These are phyloP conservation scores for Exephanes ischioxanthus DNA, from an alignment of 2,888 invertebrate species.

Conservation along the genomic window DNA sequence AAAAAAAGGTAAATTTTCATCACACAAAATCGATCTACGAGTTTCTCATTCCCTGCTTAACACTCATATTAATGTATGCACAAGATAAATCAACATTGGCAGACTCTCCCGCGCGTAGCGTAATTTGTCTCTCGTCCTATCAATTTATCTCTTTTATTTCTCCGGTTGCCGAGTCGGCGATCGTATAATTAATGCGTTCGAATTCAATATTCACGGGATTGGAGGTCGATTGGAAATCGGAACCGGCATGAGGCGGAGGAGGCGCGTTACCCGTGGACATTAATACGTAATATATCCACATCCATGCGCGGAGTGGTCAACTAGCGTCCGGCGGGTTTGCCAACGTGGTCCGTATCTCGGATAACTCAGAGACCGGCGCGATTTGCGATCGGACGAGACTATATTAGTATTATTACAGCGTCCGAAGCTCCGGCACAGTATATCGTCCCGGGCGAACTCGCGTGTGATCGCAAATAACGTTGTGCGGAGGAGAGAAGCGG, in stretches of 20 bases:
- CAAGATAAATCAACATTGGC: neutral
- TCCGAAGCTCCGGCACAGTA: constrained; percentile 26
- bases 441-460: neutral
- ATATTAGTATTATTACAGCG: constrained; percentile 56
- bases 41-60: too few relatives aligned
- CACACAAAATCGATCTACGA: too few relatives aligned
- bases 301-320: neutral
- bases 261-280: constrained; percentile 18
- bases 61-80: neutral
- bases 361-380: constrained; percentile 39
- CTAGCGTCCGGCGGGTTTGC: neutral
- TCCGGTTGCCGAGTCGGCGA: neutral
- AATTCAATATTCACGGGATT: constrained; percentile 29
- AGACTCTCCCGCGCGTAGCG: neutral
- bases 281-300: constrained; percentile 41
- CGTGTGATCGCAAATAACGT: constrained; percentile 20
- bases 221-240: constrained; percentile 48
- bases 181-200: constrained; percentile 43
- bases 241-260: constrained; percentile 12
- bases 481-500: constrained; percentile 1
- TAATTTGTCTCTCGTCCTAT: neutral
- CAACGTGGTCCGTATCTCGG: constrained; percentile 14
- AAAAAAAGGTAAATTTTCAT: too few relatives aligned
- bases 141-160: constrained; percentile 10
- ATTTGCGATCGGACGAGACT: constrained; percentile 55